Conservation (phyloP, 2,113 vertebrate genomes). For the Notiomystis cincta region DNA sequence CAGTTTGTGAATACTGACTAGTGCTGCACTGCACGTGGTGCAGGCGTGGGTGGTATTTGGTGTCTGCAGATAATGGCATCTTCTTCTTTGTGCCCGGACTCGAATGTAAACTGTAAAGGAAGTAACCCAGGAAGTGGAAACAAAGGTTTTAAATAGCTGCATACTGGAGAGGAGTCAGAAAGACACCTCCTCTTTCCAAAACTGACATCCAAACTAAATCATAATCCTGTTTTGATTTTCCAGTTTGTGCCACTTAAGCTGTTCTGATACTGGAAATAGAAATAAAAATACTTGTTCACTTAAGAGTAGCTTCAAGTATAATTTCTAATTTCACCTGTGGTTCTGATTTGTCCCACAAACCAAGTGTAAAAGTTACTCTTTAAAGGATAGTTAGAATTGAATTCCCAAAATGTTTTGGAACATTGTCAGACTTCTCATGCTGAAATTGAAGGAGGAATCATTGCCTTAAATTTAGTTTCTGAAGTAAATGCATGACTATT, state of each 20-base stretch:
- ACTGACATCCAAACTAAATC: not conserved
- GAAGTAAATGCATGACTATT: not conserved
- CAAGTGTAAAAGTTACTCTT: not conserved
- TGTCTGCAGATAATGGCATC: accelerated
- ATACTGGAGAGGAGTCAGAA: not conserved
- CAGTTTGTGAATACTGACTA: not conserved
- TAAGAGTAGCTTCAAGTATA: not conserved
- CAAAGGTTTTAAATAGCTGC: not conserved
- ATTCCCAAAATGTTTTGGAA: not conserved
- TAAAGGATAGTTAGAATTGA: not conserved
- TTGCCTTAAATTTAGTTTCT: not conserved
- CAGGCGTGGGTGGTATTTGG: accelerated
- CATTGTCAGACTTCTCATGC: not conserved
- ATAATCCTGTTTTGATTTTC: not conserved
- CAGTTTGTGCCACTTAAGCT: not conserved
- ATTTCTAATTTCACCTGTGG: not conserved
- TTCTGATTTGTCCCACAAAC: not conserved
- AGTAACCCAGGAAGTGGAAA: not conserved
- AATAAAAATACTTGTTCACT: not conserved
- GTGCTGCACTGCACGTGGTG: too few species aligned
- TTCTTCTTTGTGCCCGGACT: not conserved
- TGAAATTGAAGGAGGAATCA: not conserved
- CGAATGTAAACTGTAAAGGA: not conserved
- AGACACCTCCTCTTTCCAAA: not conserved
- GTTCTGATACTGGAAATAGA: not conserved